Evolutionary conservation across 2,888 invertebrate species (phyloP).

Genomic region (Athetis lepigone): DNA sequence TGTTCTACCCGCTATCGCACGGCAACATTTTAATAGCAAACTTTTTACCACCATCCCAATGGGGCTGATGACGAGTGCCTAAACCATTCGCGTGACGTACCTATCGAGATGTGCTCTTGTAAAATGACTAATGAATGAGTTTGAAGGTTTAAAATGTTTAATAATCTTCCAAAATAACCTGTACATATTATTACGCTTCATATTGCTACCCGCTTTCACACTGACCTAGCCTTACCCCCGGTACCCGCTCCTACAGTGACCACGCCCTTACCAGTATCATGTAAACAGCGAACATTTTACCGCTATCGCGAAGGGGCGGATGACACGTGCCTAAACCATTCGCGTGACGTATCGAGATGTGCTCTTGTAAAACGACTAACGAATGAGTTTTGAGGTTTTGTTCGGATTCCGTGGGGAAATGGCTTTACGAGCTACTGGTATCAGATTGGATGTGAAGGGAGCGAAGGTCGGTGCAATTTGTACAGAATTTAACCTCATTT

Average conservation of each 20-base stretch:
- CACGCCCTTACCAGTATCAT: constrained; percentile 68
- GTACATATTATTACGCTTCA: too few relatives aligned
- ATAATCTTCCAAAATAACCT: too few relatives aligned
- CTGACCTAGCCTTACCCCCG: too few relatives aligned
- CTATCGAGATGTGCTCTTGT: constrained; percentile 77
- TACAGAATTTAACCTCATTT: neutral
- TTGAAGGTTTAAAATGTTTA: too few relatives aligned
- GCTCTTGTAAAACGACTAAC: constrained; percentile 80
- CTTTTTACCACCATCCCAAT: constrained; percentile 74
- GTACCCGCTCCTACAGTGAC: constrained; percentile 49
- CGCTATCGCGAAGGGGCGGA: constrained; percentile 68
- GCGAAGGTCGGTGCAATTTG: neutral
- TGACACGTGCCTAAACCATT: constrained; percentile 84
- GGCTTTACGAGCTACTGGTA: constrained; percentile 61
- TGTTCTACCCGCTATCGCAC: too few relatives aligned
- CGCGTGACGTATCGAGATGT: constrained; percentile 78
- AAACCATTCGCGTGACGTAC: constrained; percentile 80
- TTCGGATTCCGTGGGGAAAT: constrained; percentile 60
- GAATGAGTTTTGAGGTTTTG: constrained; percentile 77
- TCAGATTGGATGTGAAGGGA: constrained; percentile 53
- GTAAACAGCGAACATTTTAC: constrained; percentile 81
- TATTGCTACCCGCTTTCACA: too few relatives aligned
- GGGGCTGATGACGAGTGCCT: constrained; percentile 82
- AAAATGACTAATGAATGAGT: constrained; percentile 80
- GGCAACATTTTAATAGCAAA: constrained; percentile 79